Evolutionary conservation across 1,140 invertebrate genomes (phyloP).

Genomic region (Zaprionus inermis): DNA sequence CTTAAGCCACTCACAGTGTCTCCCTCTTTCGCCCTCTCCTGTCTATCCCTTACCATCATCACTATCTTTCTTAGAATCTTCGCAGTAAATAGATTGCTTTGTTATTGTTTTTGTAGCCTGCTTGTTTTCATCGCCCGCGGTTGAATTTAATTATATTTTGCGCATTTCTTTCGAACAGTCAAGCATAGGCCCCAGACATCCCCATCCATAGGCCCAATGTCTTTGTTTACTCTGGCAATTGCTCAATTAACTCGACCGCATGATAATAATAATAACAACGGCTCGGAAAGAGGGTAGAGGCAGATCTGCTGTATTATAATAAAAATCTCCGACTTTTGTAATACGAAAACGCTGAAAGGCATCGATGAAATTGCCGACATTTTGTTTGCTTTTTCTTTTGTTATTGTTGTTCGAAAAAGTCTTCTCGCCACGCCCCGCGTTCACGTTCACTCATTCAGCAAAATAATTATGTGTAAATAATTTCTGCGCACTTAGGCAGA

Average conservation of each 20-base stretch:
- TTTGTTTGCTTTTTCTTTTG: constrained; percentile 5
- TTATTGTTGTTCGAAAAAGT: constrained; percentile 15
- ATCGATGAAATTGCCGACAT: background rate
- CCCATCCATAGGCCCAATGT: constrained; percentile 12
- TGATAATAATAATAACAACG: constrained; percentile 55
- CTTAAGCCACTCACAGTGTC: background rate
- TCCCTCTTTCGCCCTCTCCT: background rate
- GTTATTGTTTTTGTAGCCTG: constrained; percentile 27
- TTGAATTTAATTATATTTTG: constrained; percentile 63
- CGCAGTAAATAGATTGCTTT: constrained; percentile 25
- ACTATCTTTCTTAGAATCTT: background rate
- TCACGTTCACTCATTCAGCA: background rate
- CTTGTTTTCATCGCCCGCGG: constrained; percentile 48
- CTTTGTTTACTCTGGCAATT: constrained; percentile 62
- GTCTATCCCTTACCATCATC: background rate
- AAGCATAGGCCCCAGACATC: background rate
- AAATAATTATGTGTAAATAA: constrained; percentile 55
- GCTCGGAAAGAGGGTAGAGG: background rate
- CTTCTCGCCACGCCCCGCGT: background rate
- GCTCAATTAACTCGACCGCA: constrained; percentile 62
- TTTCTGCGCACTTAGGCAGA: constrained; percentile 31
- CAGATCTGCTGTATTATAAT: constrained; percentile 14
- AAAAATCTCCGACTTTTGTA: constrained; percentile 37
- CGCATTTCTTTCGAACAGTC: constrained; percentile 35
- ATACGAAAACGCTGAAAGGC: constrained; percentile 26